These are phyloP conservation scores for Tetropium fuscum DNA, from an alignment of 2,888 invertebrate genomes.

Conservation along the genomic window DNA sequence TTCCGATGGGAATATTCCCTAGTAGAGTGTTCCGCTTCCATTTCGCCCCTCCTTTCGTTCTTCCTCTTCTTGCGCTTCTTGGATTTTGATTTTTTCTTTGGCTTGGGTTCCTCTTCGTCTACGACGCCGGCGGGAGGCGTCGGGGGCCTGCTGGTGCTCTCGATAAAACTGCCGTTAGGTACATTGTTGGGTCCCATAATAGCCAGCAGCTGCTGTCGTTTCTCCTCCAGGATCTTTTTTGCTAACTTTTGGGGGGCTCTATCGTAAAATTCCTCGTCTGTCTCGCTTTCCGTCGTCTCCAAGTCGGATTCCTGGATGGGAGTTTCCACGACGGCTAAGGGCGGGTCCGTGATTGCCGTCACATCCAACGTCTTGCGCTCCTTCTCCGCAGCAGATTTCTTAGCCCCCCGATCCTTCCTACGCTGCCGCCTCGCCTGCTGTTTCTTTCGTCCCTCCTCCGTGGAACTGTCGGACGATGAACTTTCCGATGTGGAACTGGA, in stretches of 20 bases:
- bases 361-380: conserved; percentile 68
- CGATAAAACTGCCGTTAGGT: conserved; percentile 68
- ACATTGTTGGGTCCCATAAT: conserved; percentile 71
- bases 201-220: conserved; percentile 77
- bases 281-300: conserved; percentile 86
- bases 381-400: conserved; percentile 59
- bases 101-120: conserved; percentile 67
- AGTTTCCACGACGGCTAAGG: conserved; percentile 65
- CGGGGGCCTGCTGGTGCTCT: conserved; percentile 72
- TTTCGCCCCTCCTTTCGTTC: conserved; percentile 58
- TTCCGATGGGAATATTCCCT: conserved; percentile 62
- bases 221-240: conserved; percentile 79
- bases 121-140: conserved; percentile 69
- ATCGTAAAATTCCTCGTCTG: conserved; percentile 91
- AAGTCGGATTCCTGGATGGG: conserved; percentile 84
- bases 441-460: conserved; percentile 68
- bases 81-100: conserved; percentile 74
- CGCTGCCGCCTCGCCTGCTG: conserved; percentile 65
- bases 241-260: conserved; percentile 82
- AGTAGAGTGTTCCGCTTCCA: conserved; percentile 61
- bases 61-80: conserved; percentile 68
- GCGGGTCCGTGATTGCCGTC: conserved; percentile 60
- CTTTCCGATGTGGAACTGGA: conserved; percentile 67
- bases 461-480: conserved; percentile 72
- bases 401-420: conserved; percentile 60